Base-by-base conservation (phyloP, 2,888 invertebrate species). In the Rhamphomyia laevipes region DNA sequence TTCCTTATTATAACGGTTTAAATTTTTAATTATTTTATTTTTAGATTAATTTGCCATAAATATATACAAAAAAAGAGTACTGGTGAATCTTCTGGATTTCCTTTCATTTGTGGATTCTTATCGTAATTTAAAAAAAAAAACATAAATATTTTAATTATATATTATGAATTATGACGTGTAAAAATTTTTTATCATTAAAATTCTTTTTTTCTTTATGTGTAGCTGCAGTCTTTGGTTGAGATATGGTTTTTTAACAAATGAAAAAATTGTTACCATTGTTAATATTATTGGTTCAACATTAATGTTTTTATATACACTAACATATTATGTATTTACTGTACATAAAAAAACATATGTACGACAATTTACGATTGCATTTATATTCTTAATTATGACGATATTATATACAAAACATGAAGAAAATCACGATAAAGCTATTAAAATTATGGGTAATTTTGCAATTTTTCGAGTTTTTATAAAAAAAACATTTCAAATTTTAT, bases 221-320 rank as follows among this genome's bases (percentile, higher is more conserved):
- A 86, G 86, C 54, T 81, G 83, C 60, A 78, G 78, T 57, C 71
- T 89, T 49, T 91, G 91, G 91, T 68, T 89, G 31, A 73, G 83
- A 45, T 92, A 92, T 71, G 90, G 89, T 31, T 71, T 82, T 54
- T 67, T 84, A 48, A 85, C 85, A 59, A 69, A 74, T 55, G 89
- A 91, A 63, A 71, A 72, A 47, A 83, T 82, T 51, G 75, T 91
- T 57, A 74, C 84, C 46, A 68, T 82, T 60, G 86, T 90, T 1
- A 92, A 92, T 66, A 68, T 75, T 31, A 77, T 89, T 58, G 91
- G 91, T 15, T 66, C 81, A 5, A 67, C 76, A 12, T 71, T 90
- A 45, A 86, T 88, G 74, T 66, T 81, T 43, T 67, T 74, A 23
- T 91, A 91, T 63, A 74, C 80, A 4, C 59, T 79, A 37, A 76